phyloP scores from a whole-genome alignment of 2,797 vertebrate genomes.

The Pseudochirops corinnae region DNA sequence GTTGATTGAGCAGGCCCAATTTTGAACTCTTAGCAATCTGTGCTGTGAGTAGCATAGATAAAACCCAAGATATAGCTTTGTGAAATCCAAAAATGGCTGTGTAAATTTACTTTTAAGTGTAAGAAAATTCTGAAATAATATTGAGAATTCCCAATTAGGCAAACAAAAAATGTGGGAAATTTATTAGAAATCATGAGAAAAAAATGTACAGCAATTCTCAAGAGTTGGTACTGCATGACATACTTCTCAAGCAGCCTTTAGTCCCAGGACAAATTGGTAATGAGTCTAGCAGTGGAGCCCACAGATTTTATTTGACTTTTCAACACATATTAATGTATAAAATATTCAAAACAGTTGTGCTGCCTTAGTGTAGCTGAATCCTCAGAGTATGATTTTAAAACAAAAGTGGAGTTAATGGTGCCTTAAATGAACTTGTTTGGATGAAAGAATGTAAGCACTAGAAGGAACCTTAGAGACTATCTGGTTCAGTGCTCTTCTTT shows the following conservation, averaged over 20 bases:
- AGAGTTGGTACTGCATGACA: neutral
- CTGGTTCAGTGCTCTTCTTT: neutral
- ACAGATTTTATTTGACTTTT: neutral
- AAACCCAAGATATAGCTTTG: neutral
- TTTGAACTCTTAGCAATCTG: neutral
- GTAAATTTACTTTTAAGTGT: neutral
- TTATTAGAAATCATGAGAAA: neutral
- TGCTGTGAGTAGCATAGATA: neutral
- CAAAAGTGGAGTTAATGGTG: neutral
- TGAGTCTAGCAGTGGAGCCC: neutral
- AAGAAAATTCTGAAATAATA: neutral
- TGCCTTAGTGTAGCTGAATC: neutral
- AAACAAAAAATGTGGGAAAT: neutral
- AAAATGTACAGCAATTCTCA: neutral
- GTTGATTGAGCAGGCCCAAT: neutral
- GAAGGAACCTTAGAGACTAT: neutral
- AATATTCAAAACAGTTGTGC: neutral
- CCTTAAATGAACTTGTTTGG: neutral
- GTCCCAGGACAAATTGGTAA: neutral
- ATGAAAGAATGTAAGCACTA: neutral
- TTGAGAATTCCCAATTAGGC: neutral
- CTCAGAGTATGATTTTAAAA: neutral
- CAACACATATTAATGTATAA: neutral
- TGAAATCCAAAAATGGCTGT: neutral
- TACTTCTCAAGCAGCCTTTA: neutral